These are phyloP conservation scores for Archips crataeganus DNA, from an alignment of 2,888 invertebrate genomes.

Conservation along the genomic window DNA sequence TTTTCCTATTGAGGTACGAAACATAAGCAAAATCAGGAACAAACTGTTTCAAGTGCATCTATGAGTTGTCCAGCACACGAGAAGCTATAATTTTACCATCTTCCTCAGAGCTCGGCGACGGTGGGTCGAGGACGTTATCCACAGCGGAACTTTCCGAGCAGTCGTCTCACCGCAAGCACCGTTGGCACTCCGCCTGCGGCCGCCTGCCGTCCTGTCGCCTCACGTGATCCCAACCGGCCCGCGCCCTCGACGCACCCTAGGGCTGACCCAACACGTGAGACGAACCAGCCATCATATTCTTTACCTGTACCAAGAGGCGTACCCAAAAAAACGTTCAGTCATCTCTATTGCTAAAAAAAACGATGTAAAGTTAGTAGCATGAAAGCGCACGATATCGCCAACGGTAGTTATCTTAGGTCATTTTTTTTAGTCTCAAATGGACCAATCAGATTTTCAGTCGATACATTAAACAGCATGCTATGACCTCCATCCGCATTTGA, in stretches of 20 bases:
- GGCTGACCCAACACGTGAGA: neutral
- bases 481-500: neutral
- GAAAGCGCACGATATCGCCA: too few species aligned
- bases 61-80: neutral
- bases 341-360: too few species aligned
- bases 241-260: neutral
- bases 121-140: conserved; percentile 76
- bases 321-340: too few species aligned
- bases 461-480: too few species aligned
- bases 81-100: neutral
- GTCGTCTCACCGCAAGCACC: conserved; percentile 69
- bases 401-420: too few species aligned
- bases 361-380: too few species aligned
- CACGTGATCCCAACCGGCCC: conserved; percentile 65
- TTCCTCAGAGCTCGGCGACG: conserved; percentile 69
- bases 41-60: neutral
- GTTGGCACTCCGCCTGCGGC: conserved; percentile 81
- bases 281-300: neutral
- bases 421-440: too few species aligned
- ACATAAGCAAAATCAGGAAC: too few species aligned
- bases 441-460: too few species aligned
- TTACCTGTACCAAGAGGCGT: neutral
- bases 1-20: too few species aligned
- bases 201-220: conserved; percentile 77
- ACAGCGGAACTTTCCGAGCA: conserved; percentile 78